Conservation (phyloP, 2,888 invertebrate species). For the Salticus scenicus region DNA sequence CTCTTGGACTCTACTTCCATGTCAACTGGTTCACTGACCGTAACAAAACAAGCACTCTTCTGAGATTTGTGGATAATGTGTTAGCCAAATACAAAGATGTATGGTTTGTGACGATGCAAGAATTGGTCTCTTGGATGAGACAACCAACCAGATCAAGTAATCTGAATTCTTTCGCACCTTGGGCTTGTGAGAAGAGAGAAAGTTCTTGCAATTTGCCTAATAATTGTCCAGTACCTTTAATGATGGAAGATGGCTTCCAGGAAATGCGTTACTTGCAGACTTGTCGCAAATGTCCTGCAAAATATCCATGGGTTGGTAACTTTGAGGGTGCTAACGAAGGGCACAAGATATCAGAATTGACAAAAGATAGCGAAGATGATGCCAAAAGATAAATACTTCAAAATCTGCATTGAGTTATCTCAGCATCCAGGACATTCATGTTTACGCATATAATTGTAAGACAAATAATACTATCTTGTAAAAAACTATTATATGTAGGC, state of each 20-base stretch:
- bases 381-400: background rate
- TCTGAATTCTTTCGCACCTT: conserved; percentile 59
- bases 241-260: conserved; percentile 22
- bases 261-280: conserved; percentile 83
- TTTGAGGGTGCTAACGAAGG: conserved; percentile 60
- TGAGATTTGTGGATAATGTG: conserved; percentile 71
- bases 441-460: no score
- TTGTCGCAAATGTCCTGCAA: conserved; percentile 86
- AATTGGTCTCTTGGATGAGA: conserved; percentile 71
- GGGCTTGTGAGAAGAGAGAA: conserved; percentile 77
- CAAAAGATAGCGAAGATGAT: conserved; percentile 8
- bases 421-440: no score
- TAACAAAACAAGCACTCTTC: conserved; percentile 72
- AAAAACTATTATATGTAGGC: no score
- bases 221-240: conserved; percentile 81
- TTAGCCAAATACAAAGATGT: conserved; percentile 70
- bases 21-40: conserved; percentile 72
- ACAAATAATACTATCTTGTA: no score
- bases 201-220: conserved; percentile 67
- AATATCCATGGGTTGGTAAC: conserved; percentile 85
- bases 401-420: no score
- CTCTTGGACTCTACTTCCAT: conserved; percentile 72
- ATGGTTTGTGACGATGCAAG: conserved; percentile 72
- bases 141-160: conserved; percentile 61
- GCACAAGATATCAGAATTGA: conserved; percentile 42